phyloP scores from a whole-genome alignment of 2,113 vertebrate genomes.

The Stictonetta naevosa region DNA sequence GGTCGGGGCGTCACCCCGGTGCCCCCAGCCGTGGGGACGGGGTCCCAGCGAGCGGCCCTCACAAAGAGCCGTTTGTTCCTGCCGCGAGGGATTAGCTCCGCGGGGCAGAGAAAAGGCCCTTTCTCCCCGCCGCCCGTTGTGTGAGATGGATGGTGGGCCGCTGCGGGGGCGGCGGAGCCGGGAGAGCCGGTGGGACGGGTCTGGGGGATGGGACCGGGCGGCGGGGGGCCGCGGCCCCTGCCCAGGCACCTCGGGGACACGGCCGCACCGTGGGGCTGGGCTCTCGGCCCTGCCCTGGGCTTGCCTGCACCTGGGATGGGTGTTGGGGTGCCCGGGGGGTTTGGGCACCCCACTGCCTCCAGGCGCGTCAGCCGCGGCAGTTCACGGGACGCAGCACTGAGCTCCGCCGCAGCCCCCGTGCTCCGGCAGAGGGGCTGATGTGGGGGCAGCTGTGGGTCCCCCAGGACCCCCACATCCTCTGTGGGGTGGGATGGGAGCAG shows the following conservation, averaged over 20 bases:
- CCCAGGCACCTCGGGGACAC: no score
- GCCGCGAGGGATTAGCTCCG: background rate
- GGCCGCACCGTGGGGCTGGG: background rate
- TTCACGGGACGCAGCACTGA: no score
- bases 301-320: no score
- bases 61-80: slow-evolving; percentile 14
- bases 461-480: no score
- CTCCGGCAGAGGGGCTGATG: no score
- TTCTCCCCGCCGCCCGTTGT: background rate
- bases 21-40: background rate
- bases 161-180: background rate
- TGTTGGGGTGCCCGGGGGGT: background rate
- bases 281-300: background rate
- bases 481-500: background rate
- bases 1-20: background rate
- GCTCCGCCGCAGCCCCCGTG: no score
- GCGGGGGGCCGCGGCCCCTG: background rate
- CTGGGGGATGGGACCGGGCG: background rate
- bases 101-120: background rate
- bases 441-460: no score
- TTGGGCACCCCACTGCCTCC: no score
- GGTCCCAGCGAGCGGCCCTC: background rate
- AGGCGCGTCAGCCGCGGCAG: no score
- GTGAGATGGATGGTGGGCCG: background rate
- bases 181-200: background rate